These are phyloP conservation scores for Eucera pruinosa DNA, from an alignment of 2,888 invertebrate species.

Conservation along the genomic window DNA sequence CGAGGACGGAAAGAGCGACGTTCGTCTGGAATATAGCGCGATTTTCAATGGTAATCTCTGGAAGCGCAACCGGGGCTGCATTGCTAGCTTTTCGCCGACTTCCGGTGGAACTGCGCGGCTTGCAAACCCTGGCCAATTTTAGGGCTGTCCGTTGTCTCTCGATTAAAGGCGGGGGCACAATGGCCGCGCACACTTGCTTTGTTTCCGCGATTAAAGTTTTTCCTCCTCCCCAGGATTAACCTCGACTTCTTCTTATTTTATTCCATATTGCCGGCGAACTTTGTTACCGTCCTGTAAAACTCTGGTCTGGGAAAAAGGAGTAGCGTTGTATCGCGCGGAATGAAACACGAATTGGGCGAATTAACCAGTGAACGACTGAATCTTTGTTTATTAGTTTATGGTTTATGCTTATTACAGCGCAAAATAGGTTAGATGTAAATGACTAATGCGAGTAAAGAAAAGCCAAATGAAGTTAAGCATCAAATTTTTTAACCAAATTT, in stretches of 20 bases:
- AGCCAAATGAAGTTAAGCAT: too few relatives aligned
- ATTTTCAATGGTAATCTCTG: slow-evolving; percentile 67
- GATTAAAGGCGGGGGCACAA: slow-evolving; percentile 43
- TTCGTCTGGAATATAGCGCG: slow-evolving; percentile 36
- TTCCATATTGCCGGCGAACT: slow-evolving; percentile 15
- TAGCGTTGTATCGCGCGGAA: slow-evolving; percentile 3
- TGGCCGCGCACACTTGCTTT: slow-evolving; percentile 17
- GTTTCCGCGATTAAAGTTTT: slow-evolving; percentile 55
- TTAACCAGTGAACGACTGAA: too few relatives aligned
- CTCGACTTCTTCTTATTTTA: background rate
- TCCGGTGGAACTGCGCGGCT: slow-evolving; percentile 31
- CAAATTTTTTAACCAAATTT: too few relatives aligned
- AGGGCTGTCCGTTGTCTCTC: slow-evolving; percentile 34
- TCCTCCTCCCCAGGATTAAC: background rate
- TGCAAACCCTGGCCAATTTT: slow-evolving; percentile 56
- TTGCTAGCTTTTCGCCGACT: slow-evolving; percentile 12
- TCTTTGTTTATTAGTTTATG: too few relatives aligned
- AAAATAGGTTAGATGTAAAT: too few relatives aligned
- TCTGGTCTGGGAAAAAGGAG: background rate
- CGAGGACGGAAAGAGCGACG: slow-evolving; percentile 6
- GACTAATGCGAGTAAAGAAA: too few relatives aligned
- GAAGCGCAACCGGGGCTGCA: slow-evolving; percentile 43
- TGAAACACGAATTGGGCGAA: slow-evolving; percentile 29
- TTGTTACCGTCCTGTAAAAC: slow-evolving; percentile 17
- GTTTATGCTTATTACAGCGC: too few relatives aligned